phyloP scores from a whole-genome alignment of 2,113 vertebrate species.

The Hylia prasina region DNA sequence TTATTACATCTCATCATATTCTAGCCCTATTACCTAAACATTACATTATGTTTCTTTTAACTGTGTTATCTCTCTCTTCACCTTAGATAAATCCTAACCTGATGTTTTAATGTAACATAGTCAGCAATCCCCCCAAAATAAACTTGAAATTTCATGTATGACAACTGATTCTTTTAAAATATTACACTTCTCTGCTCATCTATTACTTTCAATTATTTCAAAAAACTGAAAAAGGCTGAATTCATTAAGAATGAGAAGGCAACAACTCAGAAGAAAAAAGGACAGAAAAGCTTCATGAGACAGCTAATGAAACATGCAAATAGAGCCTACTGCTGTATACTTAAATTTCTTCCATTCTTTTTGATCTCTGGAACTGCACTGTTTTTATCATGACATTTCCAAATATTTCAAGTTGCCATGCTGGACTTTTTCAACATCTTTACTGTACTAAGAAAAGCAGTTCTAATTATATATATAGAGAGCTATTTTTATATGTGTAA shows the following conservation, averaged over 20 bases:
- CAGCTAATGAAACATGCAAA: neutral
- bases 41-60: neutral
- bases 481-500: neutral
- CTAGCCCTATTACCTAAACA: neutral
- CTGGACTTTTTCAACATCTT: neutral
- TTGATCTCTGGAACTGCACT: neutral
- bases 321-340: neutral
- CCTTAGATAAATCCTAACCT: neutral
- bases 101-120: neutral
- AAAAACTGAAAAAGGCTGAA: neutral
- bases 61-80: neutral
- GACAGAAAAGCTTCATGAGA: neutral
- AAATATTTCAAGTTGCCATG: neutral
- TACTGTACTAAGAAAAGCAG: neutral
- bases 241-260: neutral
- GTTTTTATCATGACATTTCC: neutral
- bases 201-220: neutral
- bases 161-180: neutral
- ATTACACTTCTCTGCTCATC: neutral
- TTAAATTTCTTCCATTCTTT: neutral
- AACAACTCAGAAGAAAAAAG: neutral
- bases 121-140: neutral
- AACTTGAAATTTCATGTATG: neutral
- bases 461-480: neutral
- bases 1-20: neutral